These are phyloP conservation scores for Dynastes hyllus DNA, from an alignment of 2,888 invertebrate species.

Conservation along the genomic window DNA sequence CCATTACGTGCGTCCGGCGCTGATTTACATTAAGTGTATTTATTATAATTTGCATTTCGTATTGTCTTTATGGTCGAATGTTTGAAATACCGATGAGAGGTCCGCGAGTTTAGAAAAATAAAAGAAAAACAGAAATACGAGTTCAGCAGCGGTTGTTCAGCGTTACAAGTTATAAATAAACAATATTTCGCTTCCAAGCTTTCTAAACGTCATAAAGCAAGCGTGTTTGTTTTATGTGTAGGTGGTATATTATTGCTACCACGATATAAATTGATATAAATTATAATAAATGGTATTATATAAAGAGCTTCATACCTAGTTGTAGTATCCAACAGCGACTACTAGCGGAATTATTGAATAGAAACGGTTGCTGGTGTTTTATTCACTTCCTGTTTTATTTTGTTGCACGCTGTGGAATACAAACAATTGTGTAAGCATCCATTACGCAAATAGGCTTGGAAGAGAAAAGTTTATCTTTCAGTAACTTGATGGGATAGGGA, in stretches of 20 bases:
- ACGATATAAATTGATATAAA: slow-evolving; percentile 8
- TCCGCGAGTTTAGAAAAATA: background rate
- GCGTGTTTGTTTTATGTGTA: background rate
- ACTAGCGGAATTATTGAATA: slow-evolving; percentile 4
- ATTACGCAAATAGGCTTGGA: too few species aligned
- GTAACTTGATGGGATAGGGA: too few species aligned
- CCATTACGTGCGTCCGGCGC: background rate
- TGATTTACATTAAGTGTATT: slow-evolving; percentile 7
- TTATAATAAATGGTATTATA: slow-evolving; percentile 5
- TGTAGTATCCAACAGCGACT: slow-evolving; percentile 5
- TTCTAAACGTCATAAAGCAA: too few species aligned
- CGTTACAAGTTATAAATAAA: too few species aligned
- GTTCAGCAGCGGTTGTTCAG: background rate
- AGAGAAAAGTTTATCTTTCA: too few species aligned
- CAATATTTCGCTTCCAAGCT: too few species aligned
- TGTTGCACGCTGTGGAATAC: background rate
- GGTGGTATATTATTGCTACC: background rate
- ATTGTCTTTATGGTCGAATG: slow-evolving; percentile 9
- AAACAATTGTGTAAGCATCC: background rate
- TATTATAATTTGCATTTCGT: slow-evolving; percentile 19
- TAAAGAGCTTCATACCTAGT: background rate
- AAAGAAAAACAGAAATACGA: background rate
- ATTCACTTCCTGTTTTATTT: background rate
- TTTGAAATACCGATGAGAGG: background rate
- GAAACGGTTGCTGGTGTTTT: background rate